These are phyloP conservation scores for Epizoanthus illoricatus DNA, from an alignment of 92 coral and sea anemone species.

Conservation along the genomic window DNA sequence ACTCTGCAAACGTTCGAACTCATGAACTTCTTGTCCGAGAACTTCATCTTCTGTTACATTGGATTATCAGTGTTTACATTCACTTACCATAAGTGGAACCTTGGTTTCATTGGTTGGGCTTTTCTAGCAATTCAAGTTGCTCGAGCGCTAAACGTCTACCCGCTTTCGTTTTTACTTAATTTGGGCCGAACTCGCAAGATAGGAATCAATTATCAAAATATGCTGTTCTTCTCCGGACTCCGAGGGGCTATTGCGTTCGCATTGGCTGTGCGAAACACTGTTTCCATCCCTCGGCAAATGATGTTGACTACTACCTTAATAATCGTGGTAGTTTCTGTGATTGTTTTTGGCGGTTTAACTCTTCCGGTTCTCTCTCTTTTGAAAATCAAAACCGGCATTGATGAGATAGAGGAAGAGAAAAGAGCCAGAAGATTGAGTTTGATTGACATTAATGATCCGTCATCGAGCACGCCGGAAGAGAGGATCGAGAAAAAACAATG, in stretches of 20 bases:
- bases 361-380: constrained; percentile 81
- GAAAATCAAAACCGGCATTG: constrained; percentile 88
- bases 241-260: constrained; percentile 99
- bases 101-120: constrained; percentile 89
- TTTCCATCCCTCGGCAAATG: constrained; percentile 98
- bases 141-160: constrained; percentile 83
- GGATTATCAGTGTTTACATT: constrained; percentile 95
- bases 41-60: constrained; percentile 92
- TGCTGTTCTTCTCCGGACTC: constrained; percentile 97
- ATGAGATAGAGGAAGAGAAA: constrained; percentile 83
- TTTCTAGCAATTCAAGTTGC: constrained; percentile 83
- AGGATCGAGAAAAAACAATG: constrained; percentile 91
- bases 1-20: constrained; percentile 89
- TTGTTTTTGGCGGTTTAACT: constrained; percentile 84
- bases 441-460: constrained; percentile 92
- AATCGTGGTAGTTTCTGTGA: constrained; percentile 93
- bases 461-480: constrained; percentile 91
- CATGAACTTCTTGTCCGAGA: constrained; percentile 90
- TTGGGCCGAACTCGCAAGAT: constrained; percentile 92
- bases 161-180: constrained; percentile 79
- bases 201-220: constrained; percentile 83
- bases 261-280: constrained; percentile 92
- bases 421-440: constrained; percentile 89
- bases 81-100: constrained; percentile 92
- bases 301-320: constrained; percentile 94